A percentile compares a stretch with the other conserved stretches of the same genome.
phyloP scores from a whole-genome alignment of 1,140 invertebrate species.

The Carcinoscorpius rotundicauda region DNA sequence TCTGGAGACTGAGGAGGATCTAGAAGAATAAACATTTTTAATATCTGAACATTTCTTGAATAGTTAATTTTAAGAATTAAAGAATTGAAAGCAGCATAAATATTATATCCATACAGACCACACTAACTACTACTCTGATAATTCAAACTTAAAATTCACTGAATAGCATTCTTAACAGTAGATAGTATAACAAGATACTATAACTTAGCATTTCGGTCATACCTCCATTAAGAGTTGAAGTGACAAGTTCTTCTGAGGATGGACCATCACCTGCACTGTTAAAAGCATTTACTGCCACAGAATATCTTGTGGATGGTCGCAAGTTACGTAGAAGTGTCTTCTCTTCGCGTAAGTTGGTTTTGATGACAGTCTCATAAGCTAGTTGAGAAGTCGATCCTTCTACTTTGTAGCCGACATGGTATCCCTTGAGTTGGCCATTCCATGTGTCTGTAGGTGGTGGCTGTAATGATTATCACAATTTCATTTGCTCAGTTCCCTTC shows the following conservation, averaged over 20 bases:
- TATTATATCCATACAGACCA: too few relatives aligned
- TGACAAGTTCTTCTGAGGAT: constrained; percentile 53
- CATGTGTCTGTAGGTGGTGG: constrained; percentile 69
- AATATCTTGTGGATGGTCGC: constrained; percentile 17
- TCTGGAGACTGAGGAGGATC: too few relatives aligned
- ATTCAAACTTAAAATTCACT: too few relatives aligned
- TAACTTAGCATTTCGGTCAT: neutral
- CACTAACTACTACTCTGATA: too few relatives aligned
- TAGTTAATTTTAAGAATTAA: too few relatives aligned
- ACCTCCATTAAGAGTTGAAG: constrained; percentile 54
- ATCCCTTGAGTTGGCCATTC: constrained; percentile 59
- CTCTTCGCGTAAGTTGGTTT: constrained; percentile 28
- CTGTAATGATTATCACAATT: constrained; percentile 15
- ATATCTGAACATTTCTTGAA: too few relatives aligned
- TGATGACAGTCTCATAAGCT: constrained; percentile 83
- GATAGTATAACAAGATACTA: too few relatives aligned
- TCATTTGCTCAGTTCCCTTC: too few relatives aligned
- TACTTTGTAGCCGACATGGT: constrained; percentile 44
- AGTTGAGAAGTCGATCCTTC: constrained; percentile 41
- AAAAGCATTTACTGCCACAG: constrained; percentile 33
- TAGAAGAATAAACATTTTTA: too few relatives aligned
- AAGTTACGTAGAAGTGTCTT: constrained; percentile 22
- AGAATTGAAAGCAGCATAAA: too few relatives aligned
- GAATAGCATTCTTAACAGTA: too few relatives aligned
- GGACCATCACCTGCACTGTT: constrained; percentile 48